phyloP scores from a whole-genome alignment of 1,140 invertebrate genomes.

The Luehdorfia chinensis region DNA sequence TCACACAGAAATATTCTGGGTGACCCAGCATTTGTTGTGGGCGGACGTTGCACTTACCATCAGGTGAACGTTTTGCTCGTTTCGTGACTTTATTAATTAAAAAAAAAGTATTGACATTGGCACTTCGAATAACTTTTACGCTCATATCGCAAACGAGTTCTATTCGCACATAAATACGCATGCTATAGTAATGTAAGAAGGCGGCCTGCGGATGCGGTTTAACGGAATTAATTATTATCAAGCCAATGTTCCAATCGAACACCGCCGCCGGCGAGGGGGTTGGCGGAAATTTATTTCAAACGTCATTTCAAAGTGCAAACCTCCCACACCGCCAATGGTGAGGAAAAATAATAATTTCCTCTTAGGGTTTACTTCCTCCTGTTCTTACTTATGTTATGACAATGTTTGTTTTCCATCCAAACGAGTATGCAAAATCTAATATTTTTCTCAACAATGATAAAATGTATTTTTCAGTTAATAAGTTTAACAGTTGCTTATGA shows the following conservation, averaged over 20 bases:
- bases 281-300: constrained; percentile 68
- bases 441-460: not conserved
- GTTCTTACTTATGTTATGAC: constrained; percentile 9
- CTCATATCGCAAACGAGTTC: not conserved
- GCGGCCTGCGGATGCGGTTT: constrained; percentile 44
- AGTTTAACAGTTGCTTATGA: too few relatives aligned
- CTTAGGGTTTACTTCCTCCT: constrained; percentile 14
- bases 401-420: constrained; percentile 3
- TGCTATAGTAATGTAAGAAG: constrained; percentile 18
- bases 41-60: too few relatives aligned
- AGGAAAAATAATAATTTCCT: constrained; percentile 49
- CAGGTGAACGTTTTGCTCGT: too few relatives aligned
- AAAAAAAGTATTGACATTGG: too few relatives aligned
- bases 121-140: too few relatives aligned
- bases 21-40: too few relatives aligned
- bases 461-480: too few relatives aligned
- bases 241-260: constrained; percentile 68
- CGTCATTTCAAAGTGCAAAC: constrained; percentile 58
- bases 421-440: constrained; percentile 5
- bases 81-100: too few relatives aligned
- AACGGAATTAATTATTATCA: constrained; percentile 62
- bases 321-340: constrained; percentile 19
- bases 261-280: constrained; percentile 38
- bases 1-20: too few relatives aligned
- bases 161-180: not conserved